These are phyloP conservation scores for Aphis craccivora DNA, from an alignment of 1,140 invertebrate species.

Conservation along the genomic window DNA sequence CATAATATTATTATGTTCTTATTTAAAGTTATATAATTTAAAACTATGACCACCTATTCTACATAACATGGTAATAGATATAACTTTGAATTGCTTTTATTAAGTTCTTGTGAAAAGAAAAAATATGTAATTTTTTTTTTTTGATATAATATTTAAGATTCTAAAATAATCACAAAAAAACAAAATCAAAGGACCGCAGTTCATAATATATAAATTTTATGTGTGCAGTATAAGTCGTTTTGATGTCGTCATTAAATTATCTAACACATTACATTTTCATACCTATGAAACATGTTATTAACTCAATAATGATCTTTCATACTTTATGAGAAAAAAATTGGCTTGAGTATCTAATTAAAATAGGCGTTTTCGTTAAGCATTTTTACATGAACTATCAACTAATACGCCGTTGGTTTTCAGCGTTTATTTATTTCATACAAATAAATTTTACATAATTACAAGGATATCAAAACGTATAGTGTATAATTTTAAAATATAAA, in stretches of 20 bases:
- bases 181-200: not conserved
- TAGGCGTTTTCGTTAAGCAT: not conserved
- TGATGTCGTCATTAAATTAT: not conserved
- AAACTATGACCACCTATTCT: not conserved
- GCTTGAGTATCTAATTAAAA: conserved; percentile 8
- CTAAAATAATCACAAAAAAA: not conserved
- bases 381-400: not conserved
- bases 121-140: not conserved
- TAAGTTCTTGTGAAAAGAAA: not conserved
- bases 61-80: not conserved
- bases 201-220: not conserved
- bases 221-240: not conserved
- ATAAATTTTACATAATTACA: not conserved
- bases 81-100: not conserved
- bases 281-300: not conserved
- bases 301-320: not conserved
- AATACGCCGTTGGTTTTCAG: not conserved
- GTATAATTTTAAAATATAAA: not conserved
- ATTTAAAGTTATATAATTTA: not conserved
- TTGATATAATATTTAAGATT: not conserved
- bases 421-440: not conserved
- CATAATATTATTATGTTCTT: no score
- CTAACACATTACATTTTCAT: not conserved
- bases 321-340: not conserved
- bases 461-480: not conserved